phyloP scores from a whole-genome alignment of 1,140 invertebrate genomes.

The Drosophila murphyi region DNA sequence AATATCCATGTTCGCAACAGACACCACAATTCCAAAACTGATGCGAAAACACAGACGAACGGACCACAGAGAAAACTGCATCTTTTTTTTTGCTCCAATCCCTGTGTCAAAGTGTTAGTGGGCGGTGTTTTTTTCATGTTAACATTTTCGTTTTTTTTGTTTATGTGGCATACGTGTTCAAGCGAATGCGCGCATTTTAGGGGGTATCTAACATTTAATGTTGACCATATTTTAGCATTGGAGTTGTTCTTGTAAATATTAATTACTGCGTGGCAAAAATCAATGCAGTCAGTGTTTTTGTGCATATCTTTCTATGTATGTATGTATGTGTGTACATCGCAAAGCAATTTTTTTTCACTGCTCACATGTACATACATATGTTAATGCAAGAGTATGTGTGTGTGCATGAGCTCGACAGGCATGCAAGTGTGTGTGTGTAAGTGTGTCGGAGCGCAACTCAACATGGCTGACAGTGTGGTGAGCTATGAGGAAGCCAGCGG shows the following conservation, averaged over 20 bases:
- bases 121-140: conserved; percentile 52
- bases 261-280: conserved; percentile 62
- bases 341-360: conserved; percentile 63
- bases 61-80: conserved; percentile 23
- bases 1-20: conserved; percentile 13
- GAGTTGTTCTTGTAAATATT: conserved; percentile 18
- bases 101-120: conserved; percentile 31
- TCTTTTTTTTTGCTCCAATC: neutral
- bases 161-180: conserved; percentile 71
- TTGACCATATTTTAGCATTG: conserved; percentile 14
- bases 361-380: conserved; percentile 45
- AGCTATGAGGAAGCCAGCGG: conserved; percentile 38
- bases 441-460: conserved; percentile 76
- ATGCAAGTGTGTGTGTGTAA: conserved; percentile 48
- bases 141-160: conserved; percentile 58
- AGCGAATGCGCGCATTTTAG: conserved; percentile 10
- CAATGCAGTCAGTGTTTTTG: conserved; percentile 53
- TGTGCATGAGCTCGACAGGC: conserved; percentile 29
- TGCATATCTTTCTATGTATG: conserved; percentile 31
- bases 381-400: conserved; percentile 26
- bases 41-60: conserved; percentile 1
- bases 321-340: conserved; percentile 24
- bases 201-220: neutral
- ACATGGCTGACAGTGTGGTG: conserved; percentile 79
- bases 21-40: neutral